These are phyloP conservation scores for Rhogogaster chlorosoma DNA, from an alignment of 2,888 invertebrate genomes.

Conservation along the genomic window DNA sequence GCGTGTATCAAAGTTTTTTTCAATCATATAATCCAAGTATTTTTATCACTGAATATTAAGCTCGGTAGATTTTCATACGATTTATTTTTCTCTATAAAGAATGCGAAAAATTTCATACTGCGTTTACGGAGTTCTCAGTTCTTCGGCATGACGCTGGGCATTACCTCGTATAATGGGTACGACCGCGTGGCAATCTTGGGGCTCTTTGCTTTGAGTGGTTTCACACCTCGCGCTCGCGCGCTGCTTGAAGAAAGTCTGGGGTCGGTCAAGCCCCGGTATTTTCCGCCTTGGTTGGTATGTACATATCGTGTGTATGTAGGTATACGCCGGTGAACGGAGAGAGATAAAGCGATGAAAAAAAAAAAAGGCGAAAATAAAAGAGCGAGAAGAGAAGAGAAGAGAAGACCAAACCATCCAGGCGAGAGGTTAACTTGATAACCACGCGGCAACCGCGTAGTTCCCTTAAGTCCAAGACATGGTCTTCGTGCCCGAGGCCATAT, in stretches of 20 bases:
- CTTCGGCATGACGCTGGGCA: conserved; percentile 56
- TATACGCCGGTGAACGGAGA: conserved; percentile 59
- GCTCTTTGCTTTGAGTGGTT: conserved; percentile 77
- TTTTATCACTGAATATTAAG: neutral
- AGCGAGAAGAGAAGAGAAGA: conserved; percentile 8
- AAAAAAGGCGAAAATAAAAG: neutral
- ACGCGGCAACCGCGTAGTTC: conserved; percentile 68
- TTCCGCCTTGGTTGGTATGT: neutral
- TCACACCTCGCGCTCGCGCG: conserved; percentile 71
- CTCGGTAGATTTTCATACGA: neutral
- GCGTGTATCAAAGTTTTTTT: neutral
- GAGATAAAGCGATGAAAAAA: conserved; percentile 67
- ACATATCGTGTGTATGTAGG: neutral
- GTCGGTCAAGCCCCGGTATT: conserved; percentile 12
- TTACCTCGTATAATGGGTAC: conserved; percentile 73
- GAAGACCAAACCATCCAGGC: conserved; percentile 63
- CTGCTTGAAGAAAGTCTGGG: neutral
- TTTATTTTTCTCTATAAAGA: neutral
- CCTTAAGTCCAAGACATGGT: conserved; percentile 19
- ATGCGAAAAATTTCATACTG: neutral
- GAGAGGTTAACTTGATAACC: conserved; percentile 77
- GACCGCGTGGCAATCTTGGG: conserved; percentile 72
- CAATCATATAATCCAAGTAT: neutral
- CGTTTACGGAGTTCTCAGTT: neutral
- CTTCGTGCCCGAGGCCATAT: conserved; percentile 23